Percentiles rank a stretch among this genome's conserved stretches.
These are phyloP conservation scores for Vanessa tameamea DNA, from an alignment of 1,140 invertebrate genomes.

Conservation along the genomic window DNA sequence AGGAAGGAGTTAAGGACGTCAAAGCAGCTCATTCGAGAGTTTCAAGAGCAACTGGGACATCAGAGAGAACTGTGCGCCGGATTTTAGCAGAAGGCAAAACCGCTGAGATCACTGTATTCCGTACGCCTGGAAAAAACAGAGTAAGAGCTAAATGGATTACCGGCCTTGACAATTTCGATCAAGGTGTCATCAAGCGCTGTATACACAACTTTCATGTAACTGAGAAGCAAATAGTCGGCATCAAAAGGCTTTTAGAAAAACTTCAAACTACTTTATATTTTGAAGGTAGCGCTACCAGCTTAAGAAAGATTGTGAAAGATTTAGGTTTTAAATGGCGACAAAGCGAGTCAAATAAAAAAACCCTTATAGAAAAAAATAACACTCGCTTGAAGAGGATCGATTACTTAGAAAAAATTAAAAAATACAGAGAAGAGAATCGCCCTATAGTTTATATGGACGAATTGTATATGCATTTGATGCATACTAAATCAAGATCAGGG, in stretches of 20 bases:
- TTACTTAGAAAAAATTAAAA: slow-evolving; percentile 22
- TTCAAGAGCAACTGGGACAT: not conserved
- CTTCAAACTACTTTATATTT: no score
- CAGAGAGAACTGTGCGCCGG: not conserved
- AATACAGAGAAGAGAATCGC: slow-evolving; percentile 25
- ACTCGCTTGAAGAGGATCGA: slow-evolving; percentile 15
- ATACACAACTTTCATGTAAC: not conserved
- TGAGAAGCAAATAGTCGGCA: not conserved
- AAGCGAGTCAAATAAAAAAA: slow-evolving; percentile 22
- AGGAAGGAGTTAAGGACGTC: not conserved
- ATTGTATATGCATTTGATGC: slow-evolving; percentile 11
- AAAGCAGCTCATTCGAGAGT: not conserved
- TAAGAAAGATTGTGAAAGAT: no score
- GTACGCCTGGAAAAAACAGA: not conserved
- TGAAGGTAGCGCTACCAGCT: no score
- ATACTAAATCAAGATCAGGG: slow-evolving; percentile 7
- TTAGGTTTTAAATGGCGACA: slow-evolving; percentile 27
- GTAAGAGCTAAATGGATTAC: not conserved
- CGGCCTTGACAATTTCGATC: not conserved
- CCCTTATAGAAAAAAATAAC: slow-evolving; percentile 20
- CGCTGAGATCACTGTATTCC: not conserved
- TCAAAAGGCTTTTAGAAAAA: not conserved
- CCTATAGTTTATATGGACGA: slow-evolving; percentile 35
- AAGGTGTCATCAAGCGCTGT: not conserved
- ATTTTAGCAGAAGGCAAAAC: not conserved